Percentiles rank a stretch among this genome's conserved stretches.
Conservation (phyloP, 2,113 vertebrate genomes). For the Sylvilagus bachmani region DNA sequence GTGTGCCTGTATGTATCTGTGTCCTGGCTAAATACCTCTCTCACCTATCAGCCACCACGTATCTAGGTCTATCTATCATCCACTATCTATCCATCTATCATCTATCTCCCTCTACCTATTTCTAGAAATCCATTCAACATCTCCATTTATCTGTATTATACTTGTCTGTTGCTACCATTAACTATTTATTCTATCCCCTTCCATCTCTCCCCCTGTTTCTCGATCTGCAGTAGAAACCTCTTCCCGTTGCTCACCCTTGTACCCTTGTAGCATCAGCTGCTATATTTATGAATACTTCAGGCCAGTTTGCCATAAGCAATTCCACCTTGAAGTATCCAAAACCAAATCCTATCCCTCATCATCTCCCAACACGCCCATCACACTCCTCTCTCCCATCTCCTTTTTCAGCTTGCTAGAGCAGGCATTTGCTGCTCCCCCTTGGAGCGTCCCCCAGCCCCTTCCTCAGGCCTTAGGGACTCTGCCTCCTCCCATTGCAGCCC, state of each 20-base stretch:
- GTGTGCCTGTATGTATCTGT: not conserved
- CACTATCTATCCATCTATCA: not conserved
- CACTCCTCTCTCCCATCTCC: not conserved
- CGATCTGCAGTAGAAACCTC: not conserved
- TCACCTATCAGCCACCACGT: not conserved
- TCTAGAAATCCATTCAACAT: not conserved
- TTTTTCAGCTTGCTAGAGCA: not conserved
- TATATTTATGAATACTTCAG: not conserved
- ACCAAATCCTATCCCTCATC: not conserved
- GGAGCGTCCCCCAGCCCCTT: not conserved
- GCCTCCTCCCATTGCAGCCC: too few relatives aligned
- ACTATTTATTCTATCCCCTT: too few relatives aligned
- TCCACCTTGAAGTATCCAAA: not conserved
- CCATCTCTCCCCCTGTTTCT: not conserved
- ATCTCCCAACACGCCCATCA: not conserved
- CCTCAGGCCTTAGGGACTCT: not conserved
- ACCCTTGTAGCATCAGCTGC: not conserved
- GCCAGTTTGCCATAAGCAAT: not conserved
- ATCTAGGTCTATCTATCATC: not conserved
- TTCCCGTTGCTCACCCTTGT: not conserved
- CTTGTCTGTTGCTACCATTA: too few relatives aligned
- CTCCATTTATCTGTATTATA: too few relatives aligned
- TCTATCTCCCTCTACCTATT: not conserved
- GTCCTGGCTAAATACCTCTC: not conserved
- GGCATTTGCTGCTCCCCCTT: not conserved